Conservation (phyloP, 2,888 invertebrate genomes). For the Frankliniella fusca region DNA sequence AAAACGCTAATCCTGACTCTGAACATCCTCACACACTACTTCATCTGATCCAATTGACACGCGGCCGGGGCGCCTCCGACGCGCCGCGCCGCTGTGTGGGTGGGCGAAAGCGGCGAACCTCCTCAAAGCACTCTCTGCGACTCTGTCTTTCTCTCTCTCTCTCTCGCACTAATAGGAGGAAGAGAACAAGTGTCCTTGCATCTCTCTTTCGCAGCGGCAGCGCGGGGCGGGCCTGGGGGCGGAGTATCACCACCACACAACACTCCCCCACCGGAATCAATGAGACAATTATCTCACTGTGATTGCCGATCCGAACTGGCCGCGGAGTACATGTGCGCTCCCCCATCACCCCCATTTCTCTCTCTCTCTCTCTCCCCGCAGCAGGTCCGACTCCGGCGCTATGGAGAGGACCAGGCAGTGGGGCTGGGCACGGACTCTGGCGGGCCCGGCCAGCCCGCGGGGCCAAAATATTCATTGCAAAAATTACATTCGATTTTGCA, state of each 20-base stretch:
- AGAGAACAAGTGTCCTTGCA: not conserved
- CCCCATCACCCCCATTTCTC: no score
- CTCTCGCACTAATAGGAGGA: not conserved
- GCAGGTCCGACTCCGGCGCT: not conserved
- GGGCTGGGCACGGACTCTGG: not conserved
- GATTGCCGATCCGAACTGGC: constrained; percentile 16
- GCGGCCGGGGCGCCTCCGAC: no score
- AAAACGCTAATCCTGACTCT: no score
- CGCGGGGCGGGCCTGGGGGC: no score
- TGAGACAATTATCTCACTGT: constrained; percentile 20
- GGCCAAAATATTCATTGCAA: constrained; percentile 14
- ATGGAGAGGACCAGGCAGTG: not conserved
- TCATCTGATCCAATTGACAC: no score
- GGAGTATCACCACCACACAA: no score
- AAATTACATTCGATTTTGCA: constrained; percentile 1
- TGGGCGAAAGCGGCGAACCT: not conserved
- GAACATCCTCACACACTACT: no score
- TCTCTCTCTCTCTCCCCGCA: no score
- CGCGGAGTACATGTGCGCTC: not conserved
- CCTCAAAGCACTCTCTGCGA: not conserved
- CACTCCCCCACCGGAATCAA: constrained; percentile 13
- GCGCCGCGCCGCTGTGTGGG: not conserved
- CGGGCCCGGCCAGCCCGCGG: not conserved
- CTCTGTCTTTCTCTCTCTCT: not conserved
- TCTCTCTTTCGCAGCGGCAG: not conserved